Evolutionary conservation across 1,140 invertebrate species (phyloP).

Genomic region (Bursaphelenchus mucronatus): DNA sequence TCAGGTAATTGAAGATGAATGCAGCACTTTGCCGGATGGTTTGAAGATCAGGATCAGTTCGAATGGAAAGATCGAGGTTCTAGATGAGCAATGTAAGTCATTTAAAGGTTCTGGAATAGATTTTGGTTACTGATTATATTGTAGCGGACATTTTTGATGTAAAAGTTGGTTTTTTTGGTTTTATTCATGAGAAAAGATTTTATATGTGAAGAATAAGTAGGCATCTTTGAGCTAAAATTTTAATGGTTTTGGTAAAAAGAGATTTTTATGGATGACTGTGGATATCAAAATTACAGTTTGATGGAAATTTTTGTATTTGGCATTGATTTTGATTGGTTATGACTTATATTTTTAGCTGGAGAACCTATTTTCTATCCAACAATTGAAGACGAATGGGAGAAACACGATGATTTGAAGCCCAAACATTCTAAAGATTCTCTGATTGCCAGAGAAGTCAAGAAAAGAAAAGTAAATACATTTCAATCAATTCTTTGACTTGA

Average conservation of each 20-base stretch:
- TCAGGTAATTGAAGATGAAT: constrained; percentile 31
- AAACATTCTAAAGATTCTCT: neutral
- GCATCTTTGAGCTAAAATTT: neutral
- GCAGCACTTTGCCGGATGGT: constrained; percentile 43
- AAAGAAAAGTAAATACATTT: neutral
- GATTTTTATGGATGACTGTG: too few relatives aligned
- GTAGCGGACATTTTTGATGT: too few relatives aligned
- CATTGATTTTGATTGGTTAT: neutral
- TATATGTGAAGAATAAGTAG: too few relatives aligned
- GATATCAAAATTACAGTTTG: too few relatives aligned
- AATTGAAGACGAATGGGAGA: constrained; percentile 27
- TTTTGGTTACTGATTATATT: neutral
- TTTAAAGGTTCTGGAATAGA: neutral
- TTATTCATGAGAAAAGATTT: too few relatives aligned
- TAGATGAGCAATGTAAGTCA: constrained; percentile 35
- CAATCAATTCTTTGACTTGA: too few relatives aligned
- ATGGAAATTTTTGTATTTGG: neutral
- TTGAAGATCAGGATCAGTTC: constrained; percentile 34
- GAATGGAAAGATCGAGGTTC: constrained; percentile 35
- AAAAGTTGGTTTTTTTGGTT: too few relatives aligned
- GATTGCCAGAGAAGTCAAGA: constrained; percentile 17
- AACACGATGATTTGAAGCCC: constrained; percentile 26
- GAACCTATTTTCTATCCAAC: constrained; percentile 27
- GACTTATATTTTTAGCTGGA: constrained; percentile 18
- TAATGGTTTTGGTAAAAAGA: too few relatives aligned